A percentile compares a stretch with the other conserved stretches of the same genome.
phyloP scores from a whole-genome alignment of 2,113 vertebrate species.

The Syrrhaptes paradoxus region DNA sequence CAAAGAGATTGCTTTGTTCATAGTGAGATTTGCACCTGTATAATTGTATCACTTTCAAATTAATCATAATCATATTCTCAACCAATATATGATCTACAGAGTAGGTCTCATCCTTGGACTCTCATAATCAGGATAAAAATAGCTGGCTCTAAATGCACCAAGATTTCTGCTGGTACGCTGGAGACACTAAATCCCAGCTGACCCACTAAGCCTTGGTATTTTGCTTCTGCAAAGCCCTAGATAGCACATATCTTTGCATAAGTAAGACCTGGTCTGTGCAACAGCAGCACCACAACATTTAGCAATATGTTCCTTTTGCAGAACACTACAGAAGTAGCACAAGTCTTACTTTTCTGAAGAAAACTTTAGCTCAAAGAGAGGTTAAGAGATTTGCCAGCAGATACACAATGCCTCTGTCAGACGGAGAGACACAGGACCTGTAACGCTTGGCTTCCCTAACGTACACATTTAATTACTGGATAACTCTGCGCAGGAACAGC shows the following conservation, averaged over 20 bases:
- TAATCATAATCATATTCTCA: constrained; percentile 47
- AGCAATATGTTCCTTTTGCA: not conserved
- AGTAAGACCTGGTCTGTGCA: not conserved
- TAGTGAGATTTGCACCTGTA: constrained; percentile 39
- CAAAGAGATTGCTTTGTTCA: constrained; percentile 38
- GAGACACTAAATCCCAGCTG: constrained; percentile 43
- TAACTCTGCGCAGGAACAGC: not conserved
- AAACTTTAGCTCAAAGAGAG: not conserved
- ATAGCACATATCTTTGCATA: not conserved
- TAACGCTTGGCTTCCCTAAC: not conserved
- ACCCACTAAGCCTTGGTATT: constrained; percentile 30
- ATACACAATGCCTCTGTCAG: not conserved
- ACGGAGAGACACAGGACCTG: not conserved
- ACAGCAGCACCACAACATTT: not conserved
- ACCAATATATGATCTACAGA: not conserved
- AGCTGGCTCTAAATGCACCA: constrained; percentile 28
- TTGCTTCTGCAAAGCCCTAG: constrained; percentile 7
- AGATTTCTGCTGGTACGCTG: not conserved
- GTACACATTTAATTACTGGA: not conserved
- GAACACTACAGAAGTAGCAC: not conserved
- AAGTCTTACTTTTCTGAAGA: not conserved
- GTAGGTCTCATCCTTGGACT: constrained; percentile 26
- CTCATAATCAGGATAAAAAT: not conserved
- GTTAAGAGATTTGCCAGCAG: not conserved
- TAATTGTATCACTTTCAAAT: constrained; percentile 64